Evolutionary conservation across 2,797 vertebrate species (phyloP), one percentile per base, ranked within the genome.

Genomic region (Stomatorhinus walkeri): DNA sequence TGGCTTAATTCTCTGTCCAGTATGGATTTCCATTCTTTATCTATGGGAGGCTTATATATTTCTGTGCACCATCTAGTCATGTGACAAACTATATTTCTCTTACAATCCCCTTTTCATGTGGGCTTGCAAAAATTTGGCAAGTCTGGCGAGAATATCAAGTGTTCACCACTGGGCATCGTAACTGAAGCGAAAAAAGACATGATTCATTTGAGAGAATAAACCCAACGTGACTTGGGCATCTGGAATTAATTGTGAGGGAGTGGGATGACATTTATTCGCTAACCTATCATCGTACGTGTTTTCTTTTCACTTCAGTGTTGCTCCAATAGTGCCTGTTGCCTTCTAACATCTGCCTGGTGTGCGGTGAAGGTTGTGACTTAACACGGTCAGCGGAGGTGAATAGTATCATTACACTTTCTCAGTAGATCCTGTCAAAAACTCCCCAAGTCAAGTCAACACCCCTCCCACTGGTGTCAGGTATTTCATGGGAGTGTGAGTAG

Each of bases 211-310:
- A 19, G 85, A 56, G 24, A 56, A 54, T 86, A 56, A 86, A 24
- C 2, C 52, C 22, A 36, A 56, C 24, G 51, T 40, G 51, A 32
- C 49, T 36, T 6, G 24, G 24, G 52, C 85, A 86, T 49, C 85
- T 86, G 85, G 49, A n/a, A 86, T 86, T 86, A 86, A 56, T 72
- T 87, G 59, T 7, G 87, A 64, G 36, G 56, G 36, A 46, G 56
- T 24, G 59, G 43, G 87, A 64, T 32, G 43, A 86, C 51, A 54
- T 86, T 56, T 56, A 32, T 86, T 56, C 32, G 28, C 56, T 48
- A 43, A 48, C 56, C 46, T 40, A 64, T 64, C 56, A 32, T 48
- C 40, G 24, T 87, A 16, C 59, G n/a, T 24, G 36, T 87, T 61
- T 48, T 48, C 46, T 9, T 87, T 72, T 56, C 56, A 64, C 56